Base-by-base conservation (phyloP, 1,140 invertebrate genomes). In the Atta cephalotes region DNA sequence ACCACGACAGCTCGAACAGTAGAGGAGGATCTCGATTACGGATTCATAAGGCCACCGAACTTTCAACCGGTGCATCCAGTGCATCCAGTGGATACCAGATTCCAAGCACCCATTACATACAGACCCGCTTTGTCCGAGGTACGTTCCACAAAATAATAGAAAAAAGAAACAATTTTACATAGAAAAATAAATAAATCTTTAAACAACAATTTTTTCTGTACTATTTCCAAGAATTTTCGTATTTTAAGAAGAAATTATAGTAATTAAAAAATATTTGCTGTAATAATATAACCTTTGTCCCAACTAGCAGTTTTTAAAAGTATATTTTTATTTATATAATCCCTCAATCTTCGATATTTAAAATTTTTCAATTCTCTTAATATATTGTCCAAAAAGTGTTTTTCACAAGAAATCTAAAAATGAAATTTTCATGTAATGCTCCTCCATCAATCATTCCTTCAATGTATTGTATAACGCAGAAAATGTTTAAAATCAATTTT, bases 31-130 rank as follows among this genome's bases (percentile, higher is more conserved):
- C 18, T 92, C 6, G 93, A 94, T 53, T 94, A 95, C 71, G 94
- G 94, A 31, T 95, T 95, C 60, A 94, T 94, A 39, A 93, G 93
- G 49, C 84, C 91, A 9, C 94, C 95, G 18, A 95, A 89, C 63
- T 95, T 93, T 87, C 89, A 79, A 45, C 88, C 89, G 18, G 35
- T 89, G 66, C 90, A 87, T 68, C 88, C 90, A 4, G 60, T 89
- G 21, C 90, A 93, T 53, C 88, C 88, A n/a, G 91, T 88, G 53
- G 93, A 93, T 28, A 92, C 84, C 18, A 81, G 70, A 66, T 91
- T 70, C 53, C 89, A 51, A 35, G 49, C 89, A 31, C 84, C 89
- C 53, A 58, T 88, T 39, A 91, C 90, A 1, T 91, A 58, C 16
- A 77, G 87, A 72, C 90, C 90, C 0, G 58, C 68, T 9, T 28